Conservation (phyloP, 2,888 invertebrate genomes). For the Tetropium fuscum region DNA sequence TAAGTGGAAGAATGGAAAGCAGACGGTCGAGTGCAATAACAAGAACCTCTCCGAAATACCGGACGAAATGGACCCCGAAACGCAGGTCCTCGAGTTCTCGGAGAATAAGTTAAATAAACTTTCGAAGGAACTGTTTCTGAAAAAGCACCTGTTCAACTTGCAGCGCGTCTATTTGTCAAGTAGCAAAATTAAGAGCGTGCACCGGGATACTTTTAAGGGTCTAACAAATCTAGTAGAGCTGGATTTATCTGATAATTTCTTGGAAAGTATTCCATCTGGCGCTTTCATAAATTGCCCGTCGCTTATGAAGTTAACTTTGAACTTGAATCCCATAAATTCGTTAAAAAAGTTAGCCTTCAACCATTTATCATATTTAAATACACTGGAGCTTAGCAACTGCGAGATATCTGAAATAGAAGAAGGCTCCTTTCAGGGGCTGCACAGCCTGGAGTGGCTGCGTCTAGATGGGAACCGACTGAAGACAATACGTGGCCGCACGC, state of each 20-base stretch:
- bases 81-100: conserved; percentile 88
- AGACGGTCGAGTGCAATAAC: conserved; percentile 88
- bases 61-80: conserved; percentile 82
- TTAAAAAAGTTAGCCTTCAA: conserved; percentile 81
- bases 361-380: conserved; percentile 80
- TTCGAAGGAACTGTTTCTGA: conserved; percentile 82
- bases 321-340: conserved; percentile 83
- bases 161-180: conserved; percentile 87
- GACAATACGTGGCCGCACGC: conserved; percentile 78
- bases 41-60: conserved; percentile 82
- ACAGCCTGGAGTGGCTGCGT: conserved; percentile 85
- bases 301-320: conserved; percentile 85
- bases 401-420: conserved; percentile 82
- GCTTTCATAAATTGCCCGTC: conserved; percentile 84
- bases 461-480: conserved; percentile 85
- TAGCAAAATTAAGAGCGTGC: conserved; percentile 83
- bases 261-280: conserved; percentile 82
- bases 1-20: conserved; percentile 94
- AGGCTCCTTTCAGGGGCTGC: conserved; percentile 85
- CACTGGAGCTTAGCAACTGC: conserved; percentile 85
- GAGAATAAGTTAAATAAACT: conserved; percentile 85
- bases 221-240: conserved; percentile 90
- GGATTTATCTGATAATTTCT: conserved; percentile 85
- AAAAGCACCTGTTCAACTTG: conserved; percentile 83
- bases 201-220: conserved; percentile 85